Evolutionary conservation across 2,888 invertebrate species (phyloP), one percentile per base, ranked within the genome.

Genomic region (Hypomecis atomaria): DNA sequence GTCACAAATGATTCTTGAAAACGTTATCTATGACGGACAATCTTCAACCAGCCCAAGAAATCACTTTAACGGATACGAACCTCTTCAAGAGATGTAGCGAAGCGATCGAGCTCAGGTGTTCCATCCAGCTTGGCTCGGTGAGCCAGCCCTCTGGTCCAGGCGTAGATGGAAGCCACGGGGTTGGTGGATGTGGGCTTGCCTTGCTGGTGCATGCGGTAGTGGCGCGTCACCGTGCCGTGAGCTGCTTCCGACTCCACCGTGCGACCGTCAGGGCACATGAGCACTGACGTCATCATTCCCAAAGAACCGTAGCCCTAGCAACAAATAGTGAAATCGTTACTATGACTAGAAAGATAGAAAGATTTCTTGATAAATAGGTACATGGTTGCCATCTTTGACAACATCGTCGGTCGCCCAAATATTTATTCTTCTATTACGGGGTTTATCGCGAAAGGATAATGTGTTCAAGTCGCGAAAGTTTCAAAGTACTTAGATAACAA

Each of bases 181-280:
- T 98, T 98, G 62, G 98, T 98, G 69, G 97, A 97, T 2, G 98
- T 98, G 57, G 95, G 94, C 79, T 96, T 94, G 61, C 98, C 98
- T 91, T 97, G 95, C 88, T 97, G 97, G 85, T 97, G 97, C 94
- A 95, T 94, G 78, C 97, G 95, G 92, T 96, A 98, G 93, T 98
- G 97, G 60, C 97, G 94, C 7, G 97, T 98, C 63, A 98, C 98
- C 5, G 98, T 98, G 69, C 98, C 98, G 88, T 98, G 98, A 50
- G 98, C 98, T 43, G 98, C 98, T 88, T 98, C 98, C 0, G 98
- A 95, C 90, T 98, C 98, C 66, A 98, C 95, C 0, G 98, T 98
- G 85, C 96, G 96, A 2, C 94, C 94, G 81, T 94, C 98, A 0
- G 98, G 98, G 83, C 98, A 98, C 92, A 98, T 94, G 63, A 98